phyloP scores from a whole-genome alignment of 2,888 invertebrate species.

The Heteromurus nitidus region DNA sequence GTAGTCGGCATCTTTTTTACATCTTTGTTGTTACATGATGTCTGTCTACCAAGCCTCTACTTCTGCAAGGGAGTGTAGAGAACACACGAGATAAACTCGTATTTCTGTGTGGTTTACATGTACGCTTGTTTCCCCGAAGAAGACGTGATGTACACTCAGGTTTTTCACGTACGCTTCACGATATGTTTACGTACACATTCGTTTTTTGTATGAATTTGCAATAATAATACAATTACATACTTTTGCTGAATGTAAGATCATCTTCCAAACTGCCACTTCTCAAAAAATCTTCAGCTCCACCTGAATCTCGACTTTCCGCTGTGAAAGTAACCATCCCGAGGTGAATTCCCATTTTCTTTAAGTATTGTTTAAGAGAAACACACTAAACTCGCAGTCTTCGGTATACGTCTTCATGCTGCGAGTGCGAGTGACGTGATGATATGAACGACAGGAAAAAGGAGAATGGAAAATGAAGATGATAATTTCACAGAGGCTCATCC shows the following conservation, averaged over 20 bases:
- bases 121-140: not conserved
- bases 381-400: too few species aligned
- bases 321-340: not conserved
- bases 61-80: not conserved
- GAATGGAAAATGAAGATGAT: not conserved
- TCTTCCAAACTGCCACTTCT: not conserved
- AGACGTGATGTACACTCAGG: too few species aligned
- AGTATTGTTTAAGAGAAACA: constrained; percentile 10
- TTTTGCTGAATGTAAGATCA: not conserved
- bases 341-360: not conserved
- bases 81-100: not conserved
- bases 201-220: not conserved
- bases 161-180: not conserved
- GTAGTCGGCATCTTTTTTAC: constrained; percentile 49
- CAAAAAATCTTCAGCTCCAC: not conserved
- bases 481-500: not conserved
- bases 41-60: not conserved
- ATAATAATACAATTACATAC: not conserved
- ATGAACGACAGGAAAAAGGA: not conserved
- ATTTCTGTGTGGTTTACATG: not conserved
- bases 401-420: not conserved
- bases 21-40: constrained; percentile 30
- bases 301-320: not conserved
- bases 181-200: not conserved
- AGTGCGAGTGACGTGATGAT: too few species aligned